Conservation (phyloP, 2,888 invertebrate genomes). For the Acanthosoma haemorrhoidale region DNA sequence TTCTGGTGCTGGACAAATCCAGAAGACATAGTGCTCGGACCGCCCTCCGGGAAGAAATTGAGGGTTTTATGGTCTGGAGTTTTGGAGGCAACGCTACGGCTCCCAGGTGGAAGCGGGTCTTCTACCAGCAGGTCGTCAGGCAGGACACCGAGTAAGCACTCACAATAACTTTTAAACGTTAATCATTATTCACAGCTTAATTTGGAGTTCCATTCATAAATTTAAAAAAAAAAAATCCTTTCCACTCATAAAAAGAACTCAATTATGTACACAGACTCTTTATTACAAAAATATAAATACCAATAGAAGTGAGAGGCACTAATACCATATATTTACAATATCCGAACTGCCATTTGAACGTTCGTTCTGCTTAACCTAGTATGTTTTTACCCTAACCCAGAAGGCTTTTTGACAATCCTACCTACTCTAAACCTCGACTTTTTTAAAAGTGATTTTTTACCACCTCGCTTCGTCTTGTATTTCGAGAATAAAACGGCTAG, state of each 20-base stretch:
- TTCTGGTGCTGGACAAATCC: background rate
- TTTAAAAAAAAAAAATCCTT: background rate
- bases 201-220: background rate
- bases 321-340: too few relatives aligned
- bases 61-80: conserved; percentile 33
- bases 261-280: background rate
- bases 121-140: conserved; percentile 41
- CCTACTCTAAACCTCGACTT: too few relatives aligned
- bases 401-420: too few relatives aligned
- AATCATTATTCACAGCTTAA: background rate
- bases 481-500: too few relatives aligned
- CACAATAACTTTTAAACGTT: background rate
- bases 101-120: conserved; percentile 29
- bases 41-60: conserved; percentile 3
- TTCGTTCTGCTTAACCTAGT: too few relatives aligned
- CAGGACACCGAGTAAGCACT: conserved; percentile 6
- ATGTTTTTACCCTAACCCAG: too few relatives aligned
- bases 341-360: too few relatives aligned
- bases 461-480: too few relatives aligned
- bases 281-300: background rate
- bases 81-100: conserved; percentile 29
- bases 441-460: too few relatives aligned
- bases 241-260: background rate
- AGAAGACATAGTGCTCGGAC: background rate
- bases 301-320: background rate